These are phyloP conservation scores for Dasysyrphus albostriatus DNA, from an alignment of 2,888 invertebrate species.

Conservation along the genomic window DNA sequence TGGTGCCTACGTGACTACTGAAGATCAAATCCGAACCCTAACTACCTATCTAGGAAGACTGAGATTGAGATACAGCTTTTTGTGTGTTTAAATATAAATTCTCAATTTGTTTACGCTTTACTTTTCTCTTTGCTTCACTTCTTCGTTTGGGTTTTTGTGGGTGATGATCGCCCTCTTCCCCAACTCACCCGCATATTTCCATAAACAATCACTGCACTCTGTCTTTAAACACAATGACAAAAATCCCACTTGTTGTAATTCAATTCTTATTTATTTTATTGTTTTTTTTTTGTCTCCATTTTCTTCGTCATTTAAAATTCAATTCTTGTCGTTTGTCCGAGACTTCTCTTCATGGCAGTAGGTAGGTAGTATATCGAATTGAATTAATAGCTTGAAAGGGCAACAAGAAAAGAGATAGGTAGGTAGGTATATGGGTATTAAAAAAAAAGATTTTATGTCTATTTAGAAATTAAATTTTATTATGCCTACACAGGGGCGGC, in stretches of 20 bases:
- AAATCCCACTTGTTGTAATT: conserved; percentile 35
- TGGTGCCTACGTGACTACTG: not conserved
- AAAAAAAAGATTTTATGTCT: conserved; percentile 26
- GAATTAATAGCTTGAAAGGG: conserved; percentile 27
- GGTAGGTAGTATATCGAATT: conserved; percentile 11
- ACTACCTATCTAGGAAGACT: not conserved
- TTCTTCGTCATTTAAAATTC: conserved; percentile 24
- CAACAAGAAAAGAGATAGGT: conserved; percentile 3
- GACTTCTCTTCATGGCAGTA: not conserved
- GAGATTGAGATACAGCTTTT: not conserved
- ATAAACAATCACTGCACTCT: not conserved
- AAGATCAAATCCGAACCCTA: not conserved
- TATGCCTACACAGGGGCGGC: conserved; percentile 30
- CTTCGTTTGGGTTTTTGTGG: not conserved
- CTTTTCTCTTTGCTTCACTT: not conserved
- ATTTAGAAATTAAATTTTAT: conserved; percentile 33
- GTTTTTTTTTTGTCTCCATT: conserved; percentile 22
- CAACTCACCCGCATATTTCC: not conserved
- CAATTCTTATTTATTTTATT: conserved; percentile 32
- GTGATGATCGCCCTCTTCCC: not conserved
- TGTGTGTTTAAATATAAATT: not conserved
- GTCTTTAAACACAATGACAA: conserved; percentile 8
- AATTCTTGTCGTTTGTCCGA: conserved; percentile 21
- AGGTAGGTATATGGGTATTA: too few relatives aligned
- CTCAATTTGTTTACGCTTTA: conserved; percentile 13